These are phyloP conservation scores for Oscheius sp. DNA, from an alignment of 2,888 invertebrate genomes.

Conservation along the genomic window DNA sequence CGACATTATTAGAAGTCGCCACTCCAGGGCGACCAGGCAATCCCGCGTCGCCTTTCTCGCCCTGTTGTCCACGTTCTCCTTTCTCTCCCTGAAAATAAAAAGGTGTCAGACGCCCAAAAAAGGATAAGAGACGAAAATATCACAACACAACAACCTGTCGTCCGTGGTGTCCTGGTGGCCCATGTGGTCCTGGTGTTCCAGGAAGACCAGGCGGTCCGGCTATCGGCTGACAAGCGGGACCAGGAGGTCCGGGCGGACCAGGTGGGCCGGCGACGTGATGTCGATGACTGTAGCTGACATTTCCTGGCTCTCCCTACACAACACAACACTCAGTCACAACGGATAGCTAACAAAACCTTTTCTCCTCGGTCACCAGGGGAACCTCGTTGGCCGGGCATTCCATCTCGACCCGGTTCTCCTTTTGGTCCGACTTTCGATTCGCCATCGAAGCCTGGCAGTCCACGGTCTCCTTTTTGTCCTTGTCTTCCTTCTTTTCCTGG, in stretches of 20 bases:
- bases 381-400: slow-evolving; percentile 65
- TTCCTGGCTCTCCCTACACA: slow-evolving; percentile 35
- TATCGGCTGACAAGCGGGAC: slow-evolving; percentile 48
- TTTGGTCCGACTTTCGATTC: slow-evolving; percentile 71
- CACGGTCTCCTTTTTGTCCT: slow-evolving; percentile 68
- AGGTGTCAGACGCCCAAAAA: not conserved
- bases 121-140: not conserved
- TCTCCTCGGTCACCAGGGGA: slow-evolving; percentile 64
- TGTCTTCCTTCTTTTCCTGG: slow-evolving; percentile 55
- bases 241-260: slow-evolving; percentile 43
- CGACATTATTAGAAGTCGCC: slow-evolving; percentile 1
- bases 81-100: slow-evolving; percentile 64
- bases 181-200: slow-evolving; percentile 39
- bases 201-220: slow-evolving; percentile 41
- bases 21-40: slow-evolving; percentile 49
- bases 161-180: slow-evolving; percentile 43
- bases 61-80: slow-evolving; percentile 56
- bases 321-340: slow-evolving; percentile 11
- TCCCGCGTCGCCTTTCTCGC: slow-evolving; percentile 50
- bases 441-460: slow-evolving; percentile 72
- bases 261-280: slow-evolving; percentile 43
- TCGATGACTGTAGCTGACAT: slow-evolving; percentile 18
- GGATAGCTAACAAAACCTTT: slow-evolving; percentile 49
- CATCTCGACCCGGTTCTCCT: slow-evolving; percentile 67
- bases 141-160: slow-evolving; percentile 27